Conservation (phyloP, 2,797 vertebrate genomes). For the Sebastes matsubarae region DNA sequence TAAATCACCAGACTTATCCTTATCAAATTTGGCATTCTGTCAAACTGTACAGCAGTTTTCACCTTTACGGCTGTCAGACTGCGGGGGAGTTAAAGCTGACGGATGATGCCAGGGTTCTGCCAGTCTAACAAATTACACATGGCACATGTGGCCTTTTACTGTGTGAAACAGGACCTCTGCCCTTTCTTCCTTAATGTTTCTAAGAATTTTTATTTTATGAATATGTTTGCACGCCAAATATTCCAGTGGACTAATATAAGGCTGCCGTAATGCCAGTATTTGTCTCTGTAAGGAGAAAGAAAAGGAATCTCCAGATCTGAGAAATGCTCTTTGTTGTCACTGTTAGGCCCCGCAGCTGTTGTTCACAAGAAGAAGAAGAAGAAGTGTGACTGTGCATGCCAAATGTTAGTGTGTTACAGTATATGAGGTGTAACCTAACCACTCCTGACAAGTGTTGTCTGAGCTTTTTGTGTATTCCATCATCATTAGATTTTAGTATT, state of each 20-base stretch:
- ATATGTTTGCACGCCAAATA: not conserved
- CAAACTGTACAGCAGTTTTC: not conserved
- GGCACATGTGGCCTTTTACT: not conserved
- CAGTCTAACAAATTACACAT: not conserved
- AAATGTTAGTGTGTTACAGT: conserved; percentile 28
- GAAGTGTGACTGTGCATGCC: not conserved
- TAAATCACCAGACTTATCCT: not conserved
- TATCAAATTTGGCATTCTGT: not conserved
- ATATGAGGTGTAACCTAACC: conserved; percentile 19
- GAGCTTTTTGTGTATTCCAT: not conserved
- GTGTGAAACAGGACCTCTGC: not conserved
- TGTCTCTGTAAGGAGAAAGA: not conserved
- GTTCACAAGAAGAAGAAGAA: not conserved
- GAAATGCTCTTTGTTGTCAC: conserved; percentile 4
- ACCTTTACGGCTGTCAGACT: not conserved
- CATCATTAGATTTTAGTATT: not conserved
- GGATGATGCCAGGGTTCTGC: not conserved
- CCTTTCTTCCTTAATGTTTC: not conserved
- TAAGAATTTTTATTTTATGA: not conserved
- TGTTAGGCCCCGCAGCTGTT: conserved; percentile 14
- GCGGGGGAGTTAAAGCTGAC: not conserved
- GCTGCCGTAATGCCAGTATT: not conserved
- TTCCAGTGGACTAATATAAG: not conserved
- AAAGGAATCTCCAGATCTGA: not conserved
- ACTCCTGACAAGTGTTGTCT: not conserved